A percentile compares a stretch with the other conserved stretches of the same genome.
Evolutionary conservation across 2,113 vertebrate species (phyloP).

Genomic region (Cyphomyrus plagiostoma): DNA sequence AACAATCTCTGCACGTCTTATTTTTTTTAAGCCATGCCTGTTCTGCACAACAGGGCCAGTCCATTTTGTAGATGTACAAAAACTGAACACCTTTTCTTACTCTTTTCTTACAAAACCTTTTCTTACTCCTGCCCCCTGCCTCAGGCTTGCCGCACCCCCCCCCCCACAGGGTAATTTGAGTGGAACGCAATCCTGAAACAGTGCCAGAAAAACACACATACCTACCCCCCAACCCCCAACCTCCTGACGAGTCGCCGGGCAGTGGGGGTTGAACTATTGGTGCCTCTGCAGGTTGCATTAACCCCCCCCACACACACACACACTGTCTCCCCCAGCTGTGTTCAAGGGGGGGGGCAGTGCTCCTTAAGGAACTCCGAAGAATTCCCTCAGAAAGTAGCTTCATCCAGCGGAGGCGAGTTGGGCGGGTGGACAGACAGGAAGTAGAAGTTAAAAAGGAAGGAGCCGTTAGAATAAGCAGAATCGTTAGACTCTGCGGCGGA

Average conservation of each 20-base stretch:
- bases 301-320: not conserved
- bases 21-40: not conserved
- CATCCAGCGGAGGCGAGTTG: not conserved
- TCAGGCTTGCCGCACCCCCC: conserved; percentile 49
- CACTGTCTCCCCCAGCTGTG: not conserved
- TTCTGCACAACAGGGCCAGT: not conserved
- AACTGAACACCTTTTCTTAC: not conserved
- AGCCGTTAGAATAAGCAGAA: not conserved
- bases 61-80: not conserved
- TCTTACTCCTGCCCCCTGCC: not conserved
- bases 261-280: not conserved
- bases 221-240: conserved; percentile 21
- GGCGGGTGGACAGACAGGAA: not conserved
- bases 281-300: conserved; percentile 2
- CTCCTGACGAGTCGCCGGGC: conserved; percentile 23
- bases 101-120: not conserved
- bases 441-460: not conserved
- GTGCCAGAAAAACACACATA: conserved; percentile 50
- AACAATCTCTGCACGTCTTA: not conserved
- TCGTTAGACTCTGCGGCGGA: not conserved
- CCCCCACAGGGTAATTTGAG: conserved; percentile 57
- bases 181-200: conserved; percentile 64
- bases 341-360: not conserved
- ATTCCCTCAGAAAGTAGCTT: not conserved
- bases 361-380: not conserved